These are phyloP conservation scores for Vipera latastei DNA, from an alignment of 2,797 vertebrate genomes.

Conservation along the genomic window DNA sequence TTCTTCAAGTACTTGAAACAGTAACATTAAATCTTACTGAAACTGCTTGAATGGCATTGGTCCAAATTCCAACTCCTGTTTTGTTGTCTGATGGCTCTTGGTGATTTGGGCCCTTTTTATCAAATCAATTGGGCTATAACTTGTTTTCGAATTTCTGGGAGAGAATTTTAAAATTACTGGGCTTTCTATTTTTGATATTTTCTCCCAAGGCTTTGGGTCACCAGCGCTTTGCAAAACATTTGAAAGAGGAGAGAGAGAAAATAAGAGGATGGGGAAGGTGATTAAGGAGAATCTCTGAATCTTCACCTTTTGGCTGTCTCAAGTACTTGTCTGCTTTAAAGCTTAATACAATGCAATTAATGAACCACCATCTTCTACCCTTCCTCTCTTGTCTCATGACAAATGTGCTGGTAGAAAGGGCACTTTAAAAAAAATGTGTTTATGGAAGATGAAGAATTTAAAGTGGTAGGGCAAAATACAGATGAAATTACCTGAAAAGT, in stretches of 20 bases:
- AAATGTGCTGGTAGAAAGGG: constrained; percentile 62
- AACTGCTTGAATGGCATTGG: not conserved
- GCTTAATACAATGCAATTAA: constrained; percentile 67
- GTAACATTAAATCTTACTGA: not conserved
- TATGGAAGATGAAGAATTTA: constrained; percentile 55
- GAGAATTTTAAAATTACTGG: not conserved
- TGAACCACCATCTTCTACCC: constrained; percentile 53
- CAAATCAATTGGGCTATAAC: not conserved
- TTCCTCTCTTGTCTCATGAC: constrained; percentile 56
- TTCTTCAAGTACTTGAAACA: not conserved
- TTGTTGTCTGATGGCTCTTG: not conserved
- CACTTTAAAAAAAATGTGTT: constrained; percentile 58
- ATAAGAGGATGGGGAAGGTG: constrained; percentile 21
- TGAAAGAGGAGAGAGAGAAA: constrained; percentile 8
- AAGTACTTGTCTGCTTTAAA: constrained; percentile 62
- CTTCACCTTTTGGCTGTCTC: constrained; percentile 67
- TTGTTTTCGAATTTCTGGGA: constrained; percentile 11
- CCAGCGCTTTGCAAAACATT: constrained; percentile 25
- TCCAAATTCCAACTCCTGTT: not conserved
- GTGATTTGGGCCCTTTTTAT: not conserved
- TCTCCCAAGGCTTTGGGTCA: not conserved
- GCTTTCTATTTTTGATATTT: constrained; percentile 11
- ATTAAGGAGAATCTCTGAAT: constrained; percentile 42
- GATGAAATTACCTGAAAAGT: constrained; percentile 10
- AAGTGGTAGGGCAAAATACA: constrained; percentile 10